These are phyloP conservation scores for Craterocephalus amniculus DNA, from an alignment of 2,797 vertebrate genomes.

Conservation along the genomic window DNA sequence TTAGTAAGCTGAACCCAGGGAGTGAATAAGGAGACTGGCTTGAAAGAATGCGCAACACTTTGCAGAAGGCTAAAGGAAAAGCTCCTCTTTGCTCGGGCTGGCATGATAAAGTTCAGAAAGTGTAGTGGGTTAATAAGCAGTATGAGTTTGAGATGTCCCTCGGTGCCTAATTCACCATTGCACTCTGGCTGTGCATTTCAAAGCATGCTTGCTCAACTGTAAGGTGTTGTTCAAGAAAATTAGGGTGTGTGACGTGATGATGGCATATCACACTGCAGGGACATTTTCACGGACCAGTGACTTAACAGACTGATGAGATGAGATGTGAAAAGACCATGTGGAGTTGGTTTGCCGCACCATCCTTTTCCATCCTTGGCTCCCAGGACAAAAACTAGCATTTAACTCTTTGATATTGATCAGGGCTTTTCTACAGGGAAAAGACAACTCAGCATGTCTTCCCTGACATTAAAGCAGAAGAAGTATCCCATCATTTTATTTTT, in stretches of 20 bases:
- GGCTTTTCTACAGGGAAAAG: slow-evolving; percentile 12
- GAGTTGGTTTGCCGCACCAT: slow-evolving; percentile 41
- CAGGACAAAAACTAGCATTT: slow-evolving; percentile 22
- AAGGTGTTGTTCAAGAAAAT: slow-evolving; percentile 73
- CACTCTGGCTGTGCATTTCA: slow-evolving; percentile 67
- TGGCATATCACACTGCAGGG: slow-evolving; percentile 60
- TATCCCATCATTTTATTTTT: background rate
- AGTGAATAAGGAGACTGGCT: slow-evolving; percentile 34
- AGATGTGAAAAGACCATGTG: slow-evolving; percentile 68
- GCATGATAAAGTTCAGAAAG: slow-evolving; percentile 49
- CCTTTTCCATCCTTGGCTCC: slow-evolving; percentile 26
- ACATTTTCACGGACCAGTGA: slow-evolving; percentile 69
- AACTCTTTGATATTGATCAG: slow-evolving; percentile 49
- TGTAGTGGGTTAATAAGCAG: slow-evolving; percentile 60
- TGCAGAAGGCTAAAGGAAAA: slow-evolving; percentile 26
- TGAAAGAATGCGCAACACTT: slow-evolving; percentile 29
- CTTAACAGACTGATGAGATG: slow-evolving; percentile 72
- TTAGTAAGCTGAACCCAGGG: slow-evolving; percentile 18
- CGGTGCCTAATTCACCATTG: slow-evolving; percentile 59
- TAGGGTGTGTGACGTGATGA: slow-evolving; percentile 67
- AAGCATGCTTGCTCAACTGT: slow-evolving; percentile 64
- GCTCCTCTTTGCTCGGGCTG: slow-evolving; percentile 54
- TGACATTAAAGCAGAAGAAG: background rate
- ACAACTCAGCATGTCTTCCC: slow-evolving; percentile 7
- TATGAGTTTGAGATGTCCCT: slow-evolving; percentile 63